These are phyloP conservation scores for Adelosebastes latens DNA, from an alignment of 2,797 vertebrate species.

Conservation along the genomic window DNA sequence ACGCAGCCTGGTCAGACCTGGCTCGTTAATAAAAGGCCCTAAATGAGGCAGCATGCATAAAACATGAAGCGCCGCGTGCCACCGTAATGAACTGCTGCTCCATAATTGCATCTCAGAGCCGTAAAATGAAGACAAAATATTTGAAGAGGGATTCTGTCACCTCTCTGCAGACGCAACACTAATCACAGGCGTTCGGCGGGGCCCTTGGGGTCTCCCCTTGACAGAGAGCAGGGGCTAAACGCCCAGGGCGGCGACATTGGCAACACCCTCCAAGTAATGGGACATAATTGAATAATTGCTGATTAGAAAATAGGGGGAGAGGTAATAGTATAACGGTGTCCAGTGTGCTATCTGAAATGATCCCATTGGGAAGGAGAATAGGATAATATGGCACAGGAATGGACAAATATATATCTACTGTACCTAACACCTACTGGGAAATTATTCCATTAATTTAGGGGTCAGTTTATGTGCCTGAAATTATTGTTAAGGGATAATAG, in stretches of 20 bases:
- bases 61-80: slow-evolving; percentile 82
- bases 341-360: slow-evolving; percentile 67
- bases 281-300: slow-evolving; percentile 88
- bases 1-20: slow-evolving; percentile 67
- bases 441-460: slow-evolving; percentile 19
- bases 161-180: slow-evolving; percentile 85
- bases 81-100: slow-evolving; percentile 87
- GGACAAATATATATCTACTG: not conserved
- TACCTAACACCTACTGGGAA: slow-evolving; percentile 19
- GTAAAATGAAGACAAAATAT: slow-evolving; percentile 90
- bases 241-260: slow-evolving; percentile 75
- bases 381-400: slow-evolving; percentile 40
- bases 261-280: slow-evolving; percentile 82
- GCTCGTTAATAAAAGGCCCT: slow-evolving; percentile 83
- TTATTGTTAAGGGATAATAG: slow-evolving; percentile 24
- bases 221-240: slow-evolving; percentile 81
- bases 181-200: slow-evolving; percentile 80
- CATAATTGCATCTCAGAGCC: slow-evolving; percentile 84
- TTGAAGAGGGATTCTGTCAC: slow-evolving; percentile 89
- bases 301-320: slow-evolving; percentile 77
- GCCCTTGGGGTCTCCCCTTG: slow-evolving; percentile 73
- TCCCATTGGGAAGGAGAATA: slow-evolving; percentile 64
- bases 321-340: slow-evolving; percentile 66
- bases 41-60: slow-evolving; percentile 87
- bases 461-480: slow-evolving; percentile 19